phyloP scores from a whole-genome alignment of 2,797 vertebrate genomes.

The Enteromius radiatus region DNA sequence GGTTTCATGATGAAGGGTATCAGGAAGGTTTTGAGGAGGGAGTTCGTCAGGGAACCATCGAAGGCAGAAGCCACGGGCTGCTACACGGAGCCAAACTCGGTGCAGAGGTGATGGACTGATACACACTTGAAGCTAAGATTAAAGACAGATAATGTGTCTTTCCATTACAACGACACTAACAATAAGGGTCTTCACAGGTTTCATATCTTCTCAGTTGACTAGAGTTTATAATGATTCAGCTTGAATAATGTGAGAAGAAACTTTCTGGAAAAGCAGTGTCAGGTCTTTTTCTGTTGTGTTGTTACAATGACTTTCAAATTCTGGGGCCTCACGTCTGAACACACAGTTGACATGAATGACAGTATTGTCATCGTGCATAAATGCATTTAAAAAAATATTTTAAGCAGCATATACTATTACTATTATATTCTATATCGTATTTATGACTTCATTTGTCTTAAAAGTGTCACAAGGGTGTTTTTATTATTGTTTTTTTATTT shows the following conservation, averaged over 20 bases:
- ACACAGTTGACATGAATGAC: neutral
- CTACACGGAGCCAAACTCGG: conserved; percentile 82
- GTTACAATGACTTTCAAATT: neutral
- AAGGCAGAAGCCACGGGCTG: conserved; percentile 80
- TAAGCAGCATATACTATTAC: neutral
- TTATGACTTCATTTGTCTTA: neutral
- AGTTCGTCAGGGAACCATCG: conserved; percentile 71
- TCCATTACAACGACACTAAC: too few relatives aligned
- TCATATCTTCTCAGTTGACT: neutral
- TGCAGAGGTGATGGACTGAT: conserved; percentile 78
- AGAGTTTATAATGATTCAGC: neutral
- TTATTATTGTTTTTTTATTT: too few relatives aligned
- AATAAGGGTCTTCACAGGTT: neutral
- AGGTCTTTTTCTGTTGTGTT: conserved; percentile 20
- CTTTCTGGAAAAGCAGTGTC: conserved; percentile 3
- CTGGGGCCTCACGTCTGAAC: neutral
- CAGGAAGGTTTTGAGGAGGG: conserved; percentile 85
- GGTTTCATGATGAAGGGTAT: conserved; percentile 84
- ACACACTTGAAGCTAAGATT: neutral
- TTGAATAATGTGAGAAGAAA: neutral
- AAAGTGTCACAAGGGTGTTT: too few relatives aligned
- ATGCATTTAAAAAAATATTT: too few relatives aligned
- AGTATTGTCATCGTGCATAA: neutral
- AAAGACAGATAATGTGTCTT: neutral
- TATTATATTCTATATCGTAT: neutral